Evolutionary conservation across 2,797 vertebrate genomes (phyloP).

Genomic region (Tenualosa thibaudeaui): DNA sequence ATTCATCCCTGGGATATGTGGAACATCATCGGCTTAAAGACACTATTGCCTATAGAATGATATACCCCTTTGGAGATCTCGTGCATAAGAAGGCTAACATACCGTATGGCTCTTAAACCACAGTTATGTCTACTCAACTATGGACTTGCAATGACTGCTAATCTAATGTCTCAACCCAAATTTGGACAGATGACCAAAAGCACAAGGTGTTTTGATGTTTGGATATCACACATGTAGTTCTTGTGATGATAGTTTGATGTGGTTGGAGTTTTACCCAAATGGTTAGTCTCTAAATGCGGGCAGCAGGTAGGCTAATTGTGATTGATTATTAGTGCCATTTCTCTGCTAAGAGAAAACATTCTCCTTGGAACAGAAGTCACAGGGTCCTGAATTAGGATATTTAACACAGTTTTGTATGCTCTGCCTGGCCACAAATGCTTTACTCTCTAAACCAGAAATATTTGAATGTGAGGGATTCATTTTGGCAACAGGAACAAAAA

Average conservation of each 20-base stretch:
- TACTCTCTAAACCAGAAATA: not conserved
- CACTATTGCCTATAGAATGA: conserved; percentile 1
- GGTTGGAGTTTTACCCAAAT: not conserved
- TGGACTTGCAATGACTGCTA: not conserved
- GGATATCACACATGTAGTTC: not conserved
- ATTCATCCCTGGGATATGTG: conserved; percentile 13
- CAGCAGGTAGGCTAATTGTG: not conserved
- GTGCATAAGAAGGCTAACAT: conserved; percentile 9
- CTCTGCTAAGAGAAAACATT: not conserved
- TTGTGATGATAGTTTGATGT: not conserved
- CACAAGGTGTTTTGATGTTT: not conserved
- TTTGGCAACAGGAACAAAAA: not conserved
- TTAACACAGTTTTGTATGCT: not conserved
- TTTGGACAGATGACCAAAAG: not conserved
- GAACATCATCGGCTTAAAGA: conserved; percentile 18
- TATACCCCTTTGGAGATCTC: not conserved
- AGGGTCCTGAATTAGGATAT: not conserved
- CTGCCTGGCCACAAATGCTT: not conserved
- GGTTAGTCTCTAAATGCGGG: not conserved
- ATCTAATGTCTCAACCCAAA: not conserved
- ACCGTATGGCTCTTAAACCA: not conserved
- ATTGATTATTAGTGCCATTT: not conserved
- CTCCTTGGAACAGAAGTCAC: not conserved
- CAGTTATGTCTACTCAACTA: not conserved
- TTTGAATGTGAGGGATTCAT: not conserved